These are phyloP conservation scores for Pygmarrhopalites habei DNA, from an alignment of 1,140 invertebrate genomes.

Conservation along the genomic window DNA sequence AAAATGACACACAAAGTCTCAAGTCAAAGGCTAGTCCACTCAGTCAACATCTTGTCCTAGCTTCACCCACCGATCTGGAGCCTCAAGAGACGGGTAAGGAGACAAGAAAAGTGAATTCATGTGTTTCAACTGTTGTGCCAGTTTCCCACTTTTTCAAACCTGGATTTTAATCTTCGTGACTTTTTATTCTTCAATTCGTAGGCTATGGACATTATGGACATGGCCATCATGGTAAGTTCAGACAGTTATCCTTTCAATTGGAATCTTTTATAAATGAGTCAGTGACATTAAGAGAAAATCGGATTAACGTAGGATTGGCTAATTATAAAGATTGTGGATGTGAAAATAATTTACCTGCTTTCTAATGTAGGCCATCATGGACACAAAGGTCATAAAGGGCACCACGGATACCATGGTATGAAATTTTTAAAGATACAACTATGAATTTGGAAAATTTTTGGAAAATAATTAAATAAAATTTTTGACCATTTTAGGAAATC, in stretches of 20 bases:
- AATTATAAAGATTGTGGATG: no score
- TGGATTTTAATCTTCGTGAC: neutral
- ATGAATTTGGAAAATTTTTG: no score
- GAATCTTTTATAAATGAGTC: no score
- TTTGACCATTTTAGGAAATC: no score
- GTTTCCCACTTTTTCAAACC: neutral
- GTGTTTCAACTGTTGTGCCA: neutral
- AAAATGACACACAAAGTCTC: no score
- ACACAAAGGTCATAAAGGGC: conserved; percentile 12
- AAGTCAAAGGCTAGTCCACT: neutral
- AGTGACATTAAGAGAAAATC: no score
- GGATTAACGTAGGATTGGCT: no score
- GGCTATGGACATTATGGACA: conserved; percentile 2
- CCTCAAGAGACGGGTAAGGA: conserved; percentile 7
- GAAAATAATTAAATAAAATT: no score
- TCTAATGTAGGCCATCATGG: conserved; percentile 10
- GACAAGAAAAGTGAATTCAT: neutral
- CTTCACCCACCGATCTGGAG: conserved; percentile 4
- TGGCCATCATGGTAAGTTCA: conserved; percentile 9
- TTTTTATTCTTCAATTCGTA: neutral
- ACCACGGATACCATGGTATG: neutral
- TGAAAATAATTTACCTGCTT: no score
- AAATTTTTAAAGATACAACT: no score
- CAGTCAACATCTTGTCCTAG: conserved; percentile 1
- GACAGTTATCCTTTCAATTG: neutral